A percentile compares a stretch with the other conserved stretches of the same genome.
Conservation (phyloP, 1,140 invertebrate species). For the Rhopalosiphum maidis region DNA sequence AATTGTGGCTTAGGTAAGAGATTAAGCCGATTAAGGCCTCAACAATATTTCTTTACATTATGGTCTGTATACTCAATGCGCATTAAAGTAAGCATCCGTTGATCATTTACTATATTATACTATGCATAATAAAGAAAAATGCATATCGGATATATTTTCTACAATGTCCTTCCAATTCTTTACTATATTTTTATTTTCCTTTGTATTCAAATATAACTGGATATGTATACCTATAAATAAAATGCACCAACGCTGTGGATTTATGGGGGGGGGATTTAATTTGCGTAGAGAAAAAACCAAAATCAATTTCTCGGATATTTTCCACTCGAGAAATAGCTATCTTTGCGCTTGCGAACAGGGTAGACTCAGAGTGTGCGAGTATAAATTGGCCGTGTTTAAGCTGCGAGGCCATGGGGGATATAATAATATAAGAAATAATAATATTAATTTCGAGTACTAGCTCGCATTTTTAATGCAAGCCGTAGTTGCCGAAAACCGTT, state of each 20-base stretch:
- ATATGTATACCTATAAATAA: background rate
- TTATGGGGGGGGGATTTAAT: background rate
- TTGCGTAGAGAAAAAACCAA: background rate
- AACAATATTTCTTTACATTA: background rate
- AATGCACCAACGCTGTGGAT: too few species aligned
- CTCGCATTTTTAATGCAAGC: background rate
- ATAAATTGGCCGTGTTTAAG: background rate
- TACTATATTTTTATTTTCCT: background rate
- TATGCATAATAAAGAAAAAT: background rate
- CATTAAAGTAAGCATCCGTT: background rate
- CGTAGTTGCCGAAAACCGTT: background rate
- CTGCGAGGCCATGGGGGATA: too few species aligned
- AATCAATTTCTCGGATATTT: slow-evolving; percentile 25
- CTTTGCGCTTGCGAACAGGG: background rate
- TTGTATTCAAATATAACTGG: background rate
- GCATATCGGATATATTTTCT: background rate
- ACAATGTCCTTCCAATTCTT: background rate
- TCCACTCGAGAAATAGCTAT: slow-evolving; percentile 7
- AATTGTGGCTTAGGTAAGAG: background rate
- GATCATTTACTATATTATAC: background rate
- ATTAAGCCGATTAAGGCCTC: slow-evolving; percentile 23
- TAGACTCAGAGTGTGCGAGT: background rate
- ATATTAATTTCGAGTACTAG: background rate
- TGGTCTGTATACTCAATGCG: too few species aligned
- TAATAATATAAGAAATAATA: background rate